Percentiles rank a stretch among this genome's conserved stretches.
phyloP scores from a whole-genome alignment of 2,888 invertebrate genomes.

The Melieria crassipennis region DNA sequence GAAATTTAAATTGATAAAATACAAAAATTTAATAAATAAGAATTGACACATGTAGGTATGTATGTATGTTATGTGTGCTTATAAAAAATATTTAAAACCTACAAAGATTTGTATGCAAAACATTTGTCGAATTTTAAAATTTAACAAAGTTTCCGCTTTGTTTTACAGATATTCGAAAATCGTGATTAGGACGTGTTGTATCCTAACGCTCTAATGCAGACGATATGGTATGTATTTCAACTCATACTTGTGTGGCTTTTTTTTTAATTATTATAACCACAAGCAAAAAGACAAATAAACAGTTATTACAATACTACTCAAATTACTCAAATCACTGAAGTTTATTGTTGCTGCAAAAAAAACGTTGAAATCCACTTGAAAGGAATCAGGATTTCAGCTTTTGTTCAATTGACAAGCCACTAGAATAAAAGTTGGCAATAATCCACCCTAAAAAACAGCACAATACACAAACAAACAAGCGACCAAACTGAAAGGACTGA shows the following conservation, averaged over 20 bases:
- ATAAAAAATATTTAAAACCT: neutral
- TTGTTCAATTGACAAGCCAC: neutral
- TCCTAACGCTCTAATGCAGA: constrained; percentile 66
- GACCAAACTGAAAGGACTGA: neutral
- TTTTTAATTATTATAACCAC: neutral
- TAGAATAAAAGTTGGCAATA: neutral
- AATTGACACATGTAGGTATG: too few relatives aligned
- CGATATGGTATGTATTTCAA: constrained; percentile 63
- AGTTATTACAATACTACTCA: too few relatives aligned
- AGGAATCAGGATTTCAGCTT: too few relatives aligned
- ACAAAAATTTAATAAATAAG: neutral
- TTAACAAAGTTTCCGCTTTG: constrained; percentile 36
- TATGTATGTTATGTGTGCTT: neutral
- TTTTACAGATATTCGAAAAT: constrained; percentile 58
- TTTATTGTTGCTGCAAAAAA: too few relatives aligned
- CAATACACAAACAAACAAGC: constrained; percentile 8
- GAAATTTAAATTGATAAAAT: neutral
- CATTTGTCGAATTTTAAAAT: neutral
- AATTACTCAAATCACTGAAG: too few relatives aligned
- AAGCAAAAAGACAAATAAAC: too few relatives aligned
- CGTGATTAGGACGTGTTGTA: constrained; percentile 66
- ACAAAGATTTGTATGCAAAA: too few relatives aligned
- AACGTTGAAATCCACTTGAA: too few relatives aligned
- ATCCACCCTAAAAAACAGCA: neutral
- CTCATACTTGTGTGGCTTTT: neutral